Conservation (phyloP, 2,113 vertebrate species). For the rabbit (Oryctolagus cuniculus) region mOryCun1.1 NC_091436.1:66415001-66415500, state of each 20-base stretch:
- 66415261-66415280: conserved; percentile 32
- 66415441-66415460: too few relatives aligned
- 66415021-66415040: not conserved
- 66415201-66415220: conserved; percentile 16
- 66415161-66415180: not conserved
- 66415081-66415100: not conserved
- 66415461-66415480: too few relatives aligned
- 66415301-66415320: not conserved
- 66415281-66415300: not conserved
- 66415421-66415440: too few relatives aligned
- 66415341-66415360: not conserved
- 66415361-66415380: too few relatives aligned
- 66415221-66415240: not conserved
- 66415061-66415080: conserved; percentile 34
- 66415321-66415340: conserved; percentile 14
- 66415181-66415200: conserved; percentile 23
- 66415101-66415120: not conserved
- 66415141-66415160: not conserved
- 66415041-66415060: not conserved
- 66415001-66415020: conserved; percentile 13
- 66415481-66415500: too few relatives aligned
- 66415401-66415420: too few relatives aligned
- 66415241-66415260: not conserved
- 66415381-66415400: too few relatives aligned
- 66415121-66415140: not conserved